Conservation (phyloP, 1,140 invertebrate species). For the Wiebesia pumilae region DNA sequence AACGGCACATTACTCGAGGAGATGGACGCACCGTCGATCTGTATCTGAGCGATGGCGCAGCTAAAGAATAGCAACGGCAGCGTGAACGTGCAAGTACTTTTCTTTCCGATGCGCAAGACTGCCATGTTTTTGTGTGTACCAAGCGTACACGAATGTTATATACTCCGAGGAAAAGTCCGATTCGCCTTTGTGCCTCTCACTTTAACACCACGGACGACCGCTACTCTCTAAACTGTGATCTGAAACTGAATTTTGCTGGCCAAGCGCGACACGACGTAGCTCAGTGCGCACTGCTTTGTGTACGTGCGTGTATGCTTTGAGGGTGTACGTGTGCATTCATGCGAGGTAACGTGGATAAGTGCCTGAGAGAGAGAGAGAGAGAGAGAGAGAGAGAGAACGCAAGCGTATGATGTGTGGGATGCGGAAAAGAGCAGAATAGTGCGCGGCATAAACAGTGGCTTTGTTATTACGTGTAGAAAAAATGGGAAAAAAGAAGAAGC, state of each 20-base stretch:
- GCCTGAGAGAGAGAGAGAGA: neutral
- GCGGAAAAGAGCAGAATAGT: neutral
- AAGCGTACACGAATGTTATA: neutral
- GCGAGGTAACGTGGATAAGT: neutral
- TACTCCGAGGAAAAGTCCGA: neutral
- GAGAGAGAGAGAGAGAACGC: neutral
- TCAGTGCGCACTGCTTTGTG: slow-evolving; percentile 4
- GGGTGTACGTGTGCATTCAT: neutral
- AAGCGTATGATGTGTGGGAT: neutral
- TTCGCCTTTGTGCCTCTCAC: slow-evolving; percentile 9
- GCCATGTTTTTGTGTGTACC: slow-evolving; percentile 54
- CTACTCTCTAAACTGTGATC: neutral
- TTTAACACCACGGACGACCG: slow-evolving; percentile 10
- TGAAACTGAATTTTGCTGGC: neutral
- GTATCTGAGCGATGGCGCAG: neutral
- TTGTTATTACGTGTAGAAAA: neutral
- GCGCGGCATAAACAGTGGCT: neutral
- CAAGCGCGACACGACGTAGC: neutral
- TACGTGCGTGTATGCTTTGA: neutral
- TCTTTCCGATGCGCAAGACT: slow-evolving; percentile 35
- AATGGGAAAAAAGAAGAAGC: neutral
- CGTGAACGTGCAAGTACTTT: neutral
- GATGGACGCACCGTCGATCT: neutral
- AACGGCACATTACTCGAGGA: slow-evolving; percentile 52
- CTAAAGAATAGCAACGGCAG: neutral